A percentile compares a stretch with the other conserved stretches of the same genome.
These are phyloP conservation scores for Argyra leucocephala DNA, from an alignment of 2,888 invertebrate genomes.

Conservation along the genomic window DNA sequence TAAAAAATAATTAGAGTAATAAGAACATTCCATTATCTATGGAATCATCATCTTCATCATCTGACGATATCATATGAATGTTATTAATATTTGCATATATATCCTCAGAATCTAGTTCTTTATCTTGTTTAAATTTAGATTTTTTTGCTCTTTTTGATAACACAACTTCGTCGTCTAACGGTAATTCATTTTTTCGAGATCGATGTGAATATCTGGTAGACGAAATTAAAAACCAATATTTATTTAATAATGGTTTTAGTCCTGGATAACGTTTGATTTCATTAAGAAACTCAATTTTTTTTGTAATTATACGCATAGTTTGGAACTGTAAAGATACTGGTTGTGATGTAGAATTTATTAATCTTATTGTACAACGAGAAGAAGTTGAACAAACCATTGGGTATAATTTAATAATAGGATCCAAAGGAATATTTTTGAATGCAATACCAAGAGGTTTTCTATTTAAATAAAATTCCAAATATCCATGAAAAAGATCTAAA, in stretches of 20 bases:
- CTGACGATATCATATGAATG: neutral
- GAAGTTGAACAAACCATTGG: constrained; percentile 84
- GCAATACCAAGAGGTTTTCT: constrained; percentile 45
- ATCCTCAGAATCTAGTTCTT: neutral
- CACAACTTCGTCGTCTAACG: neutral
- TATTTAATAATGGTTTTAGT: constrained; percentile 32
- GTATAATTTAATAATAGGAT: constrained; percentile 46
- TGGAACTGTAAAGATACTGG: constrained; percentile 63
- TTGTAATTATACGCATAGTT: constrained; percentile 44
- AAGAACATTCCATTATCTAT: neutral
- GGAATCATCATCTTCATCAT: neutral
- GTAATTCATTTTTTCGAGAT: constrained; percentile 28
- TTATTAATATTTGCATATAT: neutral
- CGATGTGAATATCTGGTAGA: constrained; percentile 30
- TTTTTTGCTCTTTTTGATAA: neutral
- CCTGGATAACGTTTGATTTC: constrained; percentile 39
- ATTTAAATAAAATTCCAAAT: constrained; percentile 73
- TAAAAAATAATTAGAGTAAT: neutral
- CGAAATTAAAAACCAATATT: constrained; percentile 40
- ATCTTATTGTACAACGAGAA: constrained; percentile 67
- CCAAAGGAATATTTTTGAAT: constrained; percentile 37
- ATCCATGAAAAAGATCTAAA: constrained; percentile 73
- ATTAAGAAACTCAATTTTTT: constrained; percentile 33
- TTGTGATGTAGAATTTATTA: constrained; percentile 65
- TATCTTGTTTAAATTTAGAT: neutral